These are phyloP conservation scores for Platycercus adscitus DNA, from an alignment of 2,113 vertebrate species.

Conservation along the genomic window DNA sequence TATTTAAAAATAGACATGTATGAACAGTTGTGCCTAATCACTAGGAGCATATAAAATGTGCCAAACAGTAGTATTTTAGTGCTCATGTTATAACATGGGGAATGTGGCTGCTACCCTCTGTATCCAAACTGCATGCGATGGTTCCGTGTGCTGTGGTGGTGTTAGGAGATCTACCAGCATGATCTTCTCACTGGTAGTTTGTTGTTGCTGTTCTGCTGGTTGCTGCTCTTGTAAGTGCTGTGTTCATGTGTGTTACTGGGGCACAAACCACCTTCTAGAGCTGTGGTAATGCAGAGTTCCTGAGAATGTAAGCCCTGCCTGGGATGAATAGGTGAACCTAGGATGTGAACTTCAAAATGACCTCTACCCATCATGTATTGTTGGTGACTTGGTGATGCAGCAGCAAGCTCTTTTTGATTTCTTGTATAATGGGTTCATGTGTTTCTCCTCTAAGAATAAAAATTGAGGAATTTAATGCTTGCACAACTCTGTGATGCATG, in stretches of 20 bases:
- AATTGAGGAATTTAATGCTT: not conserved
- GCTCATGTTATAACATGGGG: not conserved
- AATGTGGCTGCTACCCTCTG: not conserved
- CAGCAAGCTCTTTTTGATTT: not conserved
- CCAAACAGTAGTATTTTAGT: not conserved
- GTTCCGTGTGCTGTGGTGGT: not conserved
- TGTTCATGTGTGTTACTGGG: not conserved
- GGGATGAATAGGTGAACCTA: not conserved
- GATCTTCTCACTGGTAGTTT: not conserved
- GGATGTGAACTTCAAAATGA: not conserved
- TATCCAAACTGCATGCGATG: not conserved
- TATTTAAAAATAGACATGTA: not conserved
- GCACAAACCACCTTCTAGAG: not conserved
- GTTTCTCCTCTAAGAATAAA: not conserved
- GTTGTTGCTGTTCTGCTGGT: not conserved
- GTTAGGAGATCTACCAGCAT: not conserved
- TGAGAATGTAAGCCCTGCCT: not conserved
- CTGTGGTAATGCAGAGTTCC: not conserved
- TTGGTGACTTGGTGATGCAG: not conserved
- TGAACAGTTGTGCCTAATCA: not conserved
- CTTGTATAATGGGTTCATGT: not conserved
- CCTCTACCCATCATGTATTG: not conserved
- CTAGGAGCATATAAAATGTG: not conserved
- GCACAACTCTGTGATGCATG: accelerated
- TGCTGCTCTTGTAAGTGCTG: not conserved